These are phyloP conservation scores for Ptychoptera albimana DNA, from an alignment of 2,888 invertebrate species.

Conservation along the genomic window DNA sequence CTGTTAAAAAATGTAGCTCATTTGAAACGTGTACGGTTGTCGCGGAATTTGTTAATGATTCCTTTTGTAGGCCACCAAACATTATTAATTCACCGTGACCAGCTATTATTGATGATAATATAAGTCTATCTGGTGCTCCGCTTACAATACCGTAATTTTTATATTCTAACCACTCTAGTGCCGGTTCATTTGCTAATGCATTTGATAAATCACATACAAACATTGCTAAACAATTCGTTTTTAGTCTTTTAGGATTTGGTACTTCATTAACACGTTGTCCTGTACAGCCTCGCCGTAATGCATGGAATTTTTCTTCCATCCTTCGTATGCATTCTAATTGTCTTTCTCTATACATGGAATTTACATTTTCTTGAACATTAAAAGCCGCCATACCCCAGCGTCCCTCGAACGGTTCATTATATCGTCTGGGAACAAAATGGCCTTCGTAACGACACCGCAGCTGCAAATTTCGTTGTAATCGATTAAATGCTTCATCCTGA, in stretches of 20 bases:
- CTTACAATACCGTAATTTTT: constrained; percentile 45
- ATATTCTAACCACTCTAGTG: constrained; percentile 28
- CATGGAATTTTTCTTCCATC: constrained; percentile 44
- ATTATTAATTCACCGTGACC: constrained; percentile 86
- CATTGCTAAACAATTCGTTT: constrained; percentile 57
- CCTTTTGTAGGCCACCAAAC: constrained; percentile 90
- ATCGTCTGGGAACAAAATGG: constrained; percentile 25
- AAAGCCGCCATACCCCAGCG: constrained; percentile 42
- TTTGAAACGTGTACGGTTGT: constrained; percentile 57
- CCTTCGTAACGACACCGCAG: constrained; percentile 27
- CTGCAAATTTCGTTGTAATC: constrained; percentile 26
- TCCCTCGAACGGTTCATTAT: constrained; percentile 30
- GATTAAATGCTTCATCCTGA: constrained; percentile 25
- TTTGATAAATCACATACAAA: constrained; percentile 74
- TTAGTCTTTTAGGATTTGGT: constrained; percentile 39
- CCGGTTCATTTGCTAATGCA: constrained; percentile 41
- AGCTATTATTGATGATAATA: constrained; percentile 74
- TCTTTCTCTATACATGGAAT: constrained; percentile 36
- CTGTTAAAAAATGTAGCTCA: constrained; percentile 57
- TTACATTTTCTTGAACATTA: constrained; percentile 24
- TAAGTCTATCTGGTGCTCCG: constrained; percentile 73
- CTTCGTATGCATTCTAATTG: constrained; percentile 46
- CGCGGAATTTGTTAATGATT: constrained; percentile 39
- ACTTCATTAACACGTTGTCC: constrained; percentile 17
- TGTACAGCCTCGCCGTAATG: constrained; percentile 17